A percentile compares a stretch with the other conserved stretches of the same genome.
Conservation (phyloP, 1,140 invertebrate genomes). For the Oryctes rhinoceros region DNA sequence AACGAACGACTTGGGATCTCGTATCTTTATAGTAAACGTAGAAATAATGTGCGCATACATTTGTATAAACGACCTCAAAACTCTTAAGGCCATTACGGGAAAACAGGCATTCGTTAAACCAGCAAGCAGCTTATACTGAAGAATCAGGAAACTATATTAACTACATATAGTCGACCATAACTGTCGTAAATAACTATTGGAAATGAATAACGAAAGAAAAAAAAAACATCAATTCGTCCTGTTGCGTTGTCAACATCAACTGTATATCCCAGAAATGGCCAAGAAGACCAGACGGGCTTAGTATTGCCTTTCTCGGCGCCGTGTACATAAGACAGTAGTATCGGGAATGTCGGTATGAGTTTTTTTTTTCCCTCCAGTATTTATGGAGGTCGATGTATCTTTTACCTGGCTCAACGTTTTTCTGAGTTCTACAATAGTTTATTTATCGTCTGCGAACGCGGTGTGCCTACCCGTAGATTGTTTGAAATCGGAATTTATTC, state of each 20-base stretch:
- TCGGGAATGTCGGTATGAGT: conserved; percentile 23
- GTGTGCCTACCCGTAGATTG: neutral
- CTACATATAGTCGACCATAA: neutral
- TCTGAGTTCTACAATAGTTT: conserved; percentile 10
- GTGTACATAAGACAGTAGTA: conserved; percentile 18
- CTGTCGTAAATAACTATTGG: conserved; percentile 26
- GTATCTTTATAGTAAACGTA: neutral
- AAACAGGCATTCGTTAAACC: conserved; percentile 4
- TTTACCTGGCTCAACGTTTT: conserved; percentile 7
- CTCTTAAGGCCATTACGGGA: neutral
- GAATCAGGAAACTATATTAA: conserved; percentile 22
- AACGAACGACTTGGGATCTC: neutral
- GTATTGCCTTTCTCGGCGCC: conserved; percentile 23
- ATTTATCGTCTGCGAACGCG: neutral
- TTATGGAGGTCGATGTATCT: conserved; percentile 27
- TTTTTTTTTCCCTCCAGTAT: conserved; percentile 17
- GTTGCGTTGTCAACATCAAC: conserved; percentile 22
- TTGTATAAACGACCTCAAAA: neutral
- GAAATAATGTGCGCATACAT: neutral
- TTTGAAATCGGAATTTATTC: neutral
- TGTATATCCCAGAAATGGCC: conserved; percentile 23
- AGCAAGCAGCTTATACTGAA: neutral
- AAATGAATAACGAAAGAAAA: conserved; percentile 24
- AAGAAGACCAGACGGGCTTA: conserved; percentile 2
- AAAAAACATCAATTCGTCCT: conserved; percentile 9